Conservation (phyloP, 2,797 vertebrate genomes). For the Enteromius argenteus region DNA sequence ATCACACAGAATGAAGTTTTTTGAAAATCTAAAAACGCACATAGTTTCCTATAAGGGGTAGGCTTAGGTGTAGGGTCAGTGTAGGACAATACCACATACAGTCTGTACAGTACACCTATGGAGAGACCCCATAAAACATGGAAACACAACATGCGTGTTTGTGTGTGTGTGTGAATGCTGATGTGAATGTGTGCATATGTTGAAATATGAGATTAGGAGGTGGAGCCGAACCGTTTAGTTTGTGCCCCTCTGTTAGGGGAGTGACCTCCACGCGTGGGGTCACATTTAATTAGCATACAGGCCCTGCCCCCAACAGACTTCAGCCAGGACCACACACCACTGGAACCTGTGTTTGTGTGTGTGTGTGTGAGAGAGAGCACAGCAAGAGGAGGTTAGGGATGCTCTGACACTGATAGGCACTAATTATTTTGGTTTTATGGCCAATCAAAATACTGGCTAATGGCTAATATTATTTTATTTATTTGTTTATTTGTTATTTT, state of each 20-base stretch:
- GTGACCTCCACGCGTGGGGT: constrained; percentile 51
- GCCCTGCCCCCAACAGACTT: constrained; percentile 27
- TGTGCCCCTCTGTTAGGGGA: constrained; percentile 15
- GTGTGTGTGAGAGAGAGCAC: not conserved
- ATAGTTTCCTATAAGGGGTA: too few species aligned
- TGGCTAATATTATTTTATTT: not conserved
- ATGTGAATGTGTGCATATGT: not conserved
- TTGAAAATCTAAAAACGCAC: too few species aligned
- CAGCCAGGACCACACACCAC: constrained; percentile 33
- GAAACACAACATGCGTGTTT: too few species aligned
- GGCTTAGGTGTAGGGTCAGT: too few species aligned
- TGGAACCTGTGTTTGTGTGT: not conserved
- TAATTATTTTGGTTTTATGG: not conserved
- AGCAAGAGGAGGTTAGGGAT: not conserved
- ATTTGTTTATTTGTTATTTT: too few species aligned
- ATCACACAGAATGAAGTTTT: too few species aligned
- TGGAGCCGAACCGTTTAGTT: constrained; percentile 18
- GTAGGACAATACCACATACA: too few species aligned
- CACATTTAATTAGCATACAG: constrained; percentile 51
- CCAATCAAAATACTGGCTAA: not conserved
- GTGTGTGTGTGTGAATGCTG: not conserved
- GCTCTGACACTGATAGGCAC: not conserved
- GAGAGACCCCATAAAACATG: too few species aligned
- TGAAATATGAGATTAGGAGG: not conserved
- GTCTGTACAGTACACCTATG: too few species aligned